Evolutionary conservation across 1,140 invertebrate genomes (phyloP), one percentile per base, ranked within the genome.

Genomic region (Parasteatoda tepidariorum): DNA sequence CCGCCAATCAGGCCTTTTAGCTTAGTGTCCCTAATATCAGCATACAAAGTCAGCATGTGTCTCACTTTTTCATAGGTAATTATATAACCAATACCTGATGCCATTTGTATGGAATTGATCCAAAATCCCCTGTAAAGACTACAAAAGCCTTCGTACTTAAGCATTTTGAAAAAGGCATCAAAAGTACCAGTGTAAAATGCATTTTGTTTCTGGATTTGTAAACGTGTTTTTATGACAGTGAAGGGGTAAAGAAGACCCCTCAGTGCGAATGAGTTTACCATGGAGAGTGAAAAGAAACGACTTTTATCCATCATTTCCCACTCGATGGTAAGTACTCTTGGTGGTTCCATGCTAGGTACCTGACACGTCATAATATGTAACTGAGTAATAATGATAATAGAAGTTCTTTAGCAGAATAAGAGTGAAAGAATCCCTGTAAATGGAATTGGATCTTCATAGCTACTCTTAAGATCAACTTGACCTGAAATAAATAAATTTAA

Each of bases 281-380:
- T 94, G 66, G 96, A 98, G 54, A 99, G 89, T 3, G 97, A 97
- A 93, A 97, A 91, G 94, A 97, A 92, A 93, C 97, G 88, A 26
- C 91, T 93, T 87, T 98, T 98, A 89, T 99, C 95, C 95, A 99
- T 96, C 97, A 99, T 99, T 83, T 98, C 92, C 95, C 97, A 98
- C 90, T 99, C 97, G 85, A 99, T 98, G n/a, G 93, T 96, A 48
- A 92, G 92, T 84, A 96, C 94, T 64, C 79, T 73, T 18, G 76
- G 73, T 6, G 84, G 61, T 54, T 85, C 84, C 76, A 85, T 85
- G 0, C 38, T 64, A 13, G 34, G 38, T 41, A 76, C 61, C 54
- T 74, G 82, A 57, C 71, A 84, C 82, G 78, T 82, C 78, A 82
- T 82, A 62, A 59, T 78, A 61, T 30, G 22, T 30, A 9, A 31